Evolutionary conservation across 2,113 vertebrate genomes (phyloP).

Genomic region (Protobothrops mucrosquamatus): DNA sequence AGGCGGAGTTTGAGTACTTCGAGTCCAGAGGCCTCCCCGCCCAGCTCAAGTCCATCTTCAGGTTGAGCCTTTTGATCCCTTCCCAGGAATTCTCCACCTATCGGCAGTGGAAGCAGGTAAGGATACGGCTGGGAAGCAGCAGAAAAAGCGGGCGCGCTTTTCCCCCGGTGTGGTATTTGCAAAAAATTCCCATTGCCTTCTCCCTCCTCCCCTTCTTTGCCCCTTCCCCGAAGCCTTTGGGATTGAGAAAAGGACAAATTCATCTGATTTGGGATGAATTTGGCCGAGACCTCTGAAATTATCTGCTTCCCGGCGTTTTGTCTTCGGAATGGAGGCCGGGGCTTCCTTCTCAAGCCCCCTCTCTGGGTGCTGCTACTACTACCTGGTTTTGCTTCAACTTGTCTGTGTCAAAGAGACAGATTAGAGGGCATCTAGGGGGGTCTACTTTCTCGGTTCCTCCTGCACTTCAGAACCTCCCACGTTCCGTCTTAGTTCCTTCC

Average conservation of each 20-base stretch:
- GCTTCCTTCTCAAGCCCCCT: neutral
- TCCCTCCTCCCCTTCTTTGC: neutral
- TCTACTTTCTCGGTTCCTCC: neutral
- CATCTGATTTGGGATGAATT: neutral
- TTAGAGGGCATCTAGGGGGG: neutral
- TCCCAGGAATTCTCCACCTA: conserved; percentile 90
- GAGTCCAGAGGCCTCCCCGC: conserved; percentile 89
- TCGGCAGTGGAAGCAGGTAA: conserved; percentile 86
- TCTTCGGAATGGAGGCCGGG: neutral
- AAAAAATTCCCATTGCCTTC: accelerated
- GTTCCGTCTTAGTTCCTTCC: neutral
- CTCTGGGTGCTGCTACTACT: too few species aligned
- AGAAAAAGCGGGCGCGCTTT: accelerated
- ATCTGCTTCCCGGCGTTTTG: neutral
- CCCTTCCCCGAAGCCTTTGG: neutral
- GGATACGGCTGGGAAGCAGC: neutral
- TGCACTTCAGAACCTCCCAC: neutral
- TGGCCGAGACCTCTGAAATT: neutral
- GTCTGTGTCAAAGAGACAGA: neutral
- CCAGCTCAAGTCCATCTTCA: conserved; percentile 87
- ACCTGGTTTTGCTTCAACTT: too few species aligned
- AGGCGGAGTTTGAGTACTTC: conserved; percentile 88
- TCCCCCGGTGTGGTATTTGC: neutral
- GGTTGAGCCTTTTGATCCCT: conserved; percentile 87
- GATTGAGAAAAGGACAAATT: neutral